Conservation (phyloP, 2,888 invertebrate genomes). For the Thyatira batis region DNA sequence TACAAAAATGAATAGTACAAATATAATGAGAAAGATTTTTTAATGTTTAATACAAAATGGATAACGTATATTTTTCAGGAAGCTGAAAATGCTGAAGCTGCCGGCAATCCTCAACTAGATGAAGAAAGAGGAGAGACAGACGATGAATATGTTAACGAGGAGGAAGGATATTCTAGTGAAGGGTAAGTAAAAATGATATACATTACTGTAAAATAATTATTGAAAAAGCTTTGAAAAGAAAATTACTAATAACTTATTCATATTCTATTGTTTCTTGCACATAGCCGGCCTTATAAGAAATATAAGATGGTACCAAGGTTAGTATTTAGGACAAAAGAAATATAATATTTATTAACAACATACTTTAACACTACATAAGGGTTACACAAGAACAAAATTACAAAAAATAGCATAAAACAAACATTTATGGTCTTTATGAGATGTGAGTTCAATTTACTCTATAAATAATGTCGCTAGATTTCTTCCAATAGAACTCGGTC, state of each 20-base stretch:
- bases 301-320: constrained; percentile 74
- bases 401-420: no score
- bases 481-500: no score
- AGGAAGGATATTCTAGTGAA: constrained; percentile 85
- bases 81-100: constrained; percentile 67
- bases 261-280: constrained; percentile 19
- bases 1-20: no score
- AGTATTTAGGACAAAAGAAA: constrained; percentile 17
- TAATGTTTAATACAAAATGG: no score
- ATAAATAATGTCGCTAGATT: no score
- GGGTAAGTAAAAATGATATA: constrained; percentile 64
- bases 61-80: constrained; percentile 39
- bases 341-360: not conserved
- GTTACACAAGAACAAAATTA: no score
- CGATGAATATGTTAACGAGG: constrained; percentile 85
- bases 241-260: not conserved
- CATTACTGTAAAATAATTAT: not conserved
- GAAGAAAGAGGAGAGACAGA: constrained; percentile 84
- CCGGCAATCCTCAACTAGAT: constrained; percentile 70
- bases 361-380: not conserved
- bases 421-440: no score
- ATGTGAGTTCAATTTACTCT: no score
- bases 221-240: not conserved
- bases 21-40: no score
- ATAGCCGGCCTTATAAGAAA: constrained; percentile 69